Evolutionary conservation across 2,113 vertebrate species (phyloP), one percentile per base, ranked within the genome.

Genomic region (Siphamia tubifer): DNA sequence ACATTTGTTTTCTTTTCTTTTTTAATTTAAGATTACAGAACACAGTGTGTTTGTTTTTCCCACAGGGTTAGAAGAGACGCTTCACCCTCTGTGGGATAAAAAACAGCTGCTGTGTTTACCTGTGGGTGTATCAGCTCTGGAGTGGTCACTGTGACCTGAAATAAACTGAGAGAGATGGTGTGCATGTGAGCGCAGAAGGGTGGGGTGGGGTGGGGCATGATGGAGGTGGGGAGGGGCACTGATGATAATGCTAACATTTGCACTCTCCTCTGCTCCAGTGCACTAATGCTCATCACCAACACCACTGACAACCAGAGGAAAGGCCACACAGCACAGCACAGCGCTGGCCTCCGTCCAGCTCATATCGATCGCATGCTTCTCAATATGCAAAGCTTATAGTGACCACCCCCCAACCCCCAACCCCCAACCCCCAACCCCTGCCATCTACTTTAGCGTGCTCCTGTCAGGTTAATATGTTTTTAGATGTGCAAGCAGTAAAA

Each of bases 171-270:
- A 8, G 8, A 12, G 27, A 25, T 48, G 19, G 39, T 8, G 58
- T 5, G 49, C 9, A 28, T 24, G 12, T n/a, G 30, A 15, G 44
- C 15, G 24, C 21, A n/a, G 8, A 9, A 13, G 24, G 9, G 40
- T 62, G 55, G 19, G 5, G 20, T 19, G 11, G 15, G 20, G 23
- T 11, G 30, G 35, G 9, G 6, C 3, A 8, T 34, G 8, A 8
- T 9, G 12, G 20, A n/a, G 2, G 40, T 30, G 21, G 7, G 13
- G 0, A 35, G 16, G 30, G 23, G 6, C n/a, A 3, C 28, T 43
- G 63, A 68, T 79, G 30, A 76, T 69, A 63, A 63, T 56, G 53
- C 65, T 51, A 83, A 82, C 82, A 80, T 66, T 56, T 78, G 74
- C 74, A 76, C 64, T 74, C 38, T 45, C 31, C 45, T 67, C 51